Evolutionary conservation across 2,888 invertebrate genomes (phyloP), one percentile per base, ranked within the genome.

Genomic region (Psylliodes chrysocephalus): DNA sequence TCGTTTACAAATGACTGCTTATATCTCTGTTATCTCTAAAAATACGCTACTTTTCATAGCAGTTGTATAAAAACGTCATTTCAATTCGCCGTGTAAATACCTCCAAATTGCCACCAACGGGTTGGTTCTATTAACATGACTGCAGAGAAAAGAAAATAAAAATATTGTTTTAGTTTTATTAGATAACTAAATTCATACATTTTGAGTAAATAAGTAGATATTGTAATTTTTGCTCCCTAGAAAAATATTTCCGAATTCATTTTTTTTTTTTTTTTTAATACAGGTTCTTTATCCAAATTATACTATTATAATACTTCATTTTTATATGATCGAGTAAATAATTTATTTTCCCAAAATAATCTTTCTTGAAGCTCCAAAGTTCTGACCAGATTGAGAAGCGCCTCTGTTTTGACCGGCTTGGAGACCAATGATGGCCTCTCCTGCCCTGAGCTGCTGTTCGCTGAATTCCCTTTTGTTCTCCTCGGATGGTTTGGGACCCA

Each of bases 371-470:
- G 92, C 91, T n/a, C 94, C 94, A 74, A 94, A 93, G 85, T 83
- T 95, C 81, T 93, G 93, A 5, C 95, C 95, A 1, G 93, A 90
- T 78, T 95, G 94, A 30, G 89, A 90, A 7, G 95, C 94, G 10
- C 91, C 89, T 75, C 91, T 91, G 83, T 95, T 95, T 71, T 89
- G 89, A 35, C 96, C 95, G 49, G 93, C 94, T 82, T 96, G 95
- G 2, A 95, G 87, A 15, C 93, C 93, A 73, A 95, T 95, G 35
- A 95, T 89, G n/a, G 68, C 67, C 75, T 95, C 90, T 0, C 95
- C 93, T 18, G 95, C 94, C 30, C 92, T 85, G 54, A 96, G 84
- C 70, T 93, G 91, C 71, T 92, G 91, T 73, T 93, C 92, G 60
- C 90, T 89, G 85, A 93, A 95, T 52, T 92, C 90, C 3, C 94